Percentiles rank a stretch among this genome's conserved stretches.
Conservation (phyloP, 2,113 vertebrate genomes). For the Elaphurus davidianus region DNA sequence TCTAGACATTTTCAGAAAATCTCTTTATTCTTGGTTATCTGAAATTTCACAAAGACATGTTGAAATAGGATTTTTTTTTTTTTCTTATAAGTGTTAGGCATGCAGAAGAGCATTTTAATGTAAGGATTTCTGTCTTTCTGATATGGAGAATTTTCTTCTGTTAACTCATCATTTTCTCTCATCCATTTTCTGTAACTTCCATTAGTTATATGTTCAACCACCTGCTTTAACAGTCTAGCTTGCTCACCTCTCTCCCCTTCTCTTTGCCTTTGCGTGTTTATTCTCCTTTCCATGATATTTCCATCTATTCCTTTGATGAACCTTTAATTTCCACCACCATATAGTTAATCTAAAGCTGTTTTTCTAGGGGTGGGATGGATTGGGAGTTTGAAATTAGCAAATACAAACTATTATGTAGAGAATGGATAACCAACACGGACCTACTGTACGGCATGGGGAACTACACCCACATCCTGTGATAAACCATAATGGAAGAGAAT, state of each 20-base stretch:
- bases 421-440: neutral
- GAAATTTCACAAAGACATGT: neutral
- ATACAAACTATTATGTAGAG: neutral
- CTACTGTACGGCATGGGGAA: neutral
- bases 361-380: neutral
- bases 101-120: neutral
- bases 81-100: neutral
- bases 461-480: neutral
- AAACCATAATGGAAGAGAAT: neutral
- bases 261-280: neutral
- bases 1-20: neutral
- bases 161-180: neutral
- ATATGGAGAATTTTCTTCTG: neutral
- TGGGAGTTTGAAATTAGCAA: neutral
- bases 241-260: neutral
- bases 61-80: neutral
- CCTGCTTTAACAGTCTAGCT: neutral
- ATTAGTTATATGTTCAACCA: neutral
- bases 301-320: neutral
- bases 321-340: neutral
- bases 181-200: neutral
- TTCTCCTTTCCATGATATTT: neutral
- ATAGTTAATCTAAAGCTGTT: neutral
- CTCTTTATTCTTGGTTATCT: slow-evolving; percentile 16
- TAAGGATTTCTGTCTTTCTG: neutral